Evolutionary conservation across 2,113 vertebrate species (phyloP).

Genomic region (Paedocypris sp.): DNA sequence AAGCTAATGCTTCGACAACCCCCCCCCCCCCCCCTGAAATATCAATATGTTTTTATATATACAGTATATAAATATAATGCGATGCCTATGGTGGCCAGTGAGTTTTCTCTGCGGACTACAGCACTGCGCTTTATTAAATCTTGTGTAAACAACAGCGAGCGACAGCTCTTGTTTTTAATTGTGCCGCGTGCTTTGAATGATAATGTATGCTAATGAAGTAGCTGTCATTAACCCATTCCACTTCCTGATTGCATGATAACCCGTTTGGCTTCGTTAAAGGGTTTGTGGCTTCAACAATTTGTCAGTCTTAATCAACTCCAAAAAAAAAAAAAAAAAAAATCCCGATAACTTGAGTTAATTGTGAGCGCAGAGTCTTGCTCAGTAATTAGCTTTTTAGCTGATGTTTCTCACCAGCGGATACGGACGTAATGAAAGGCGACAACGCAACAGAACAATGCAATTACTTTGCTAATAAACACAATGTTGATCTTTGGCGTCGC

Average conservation of each 20-base stretch:
- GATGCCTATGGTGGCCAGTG: too few relatives aligned
- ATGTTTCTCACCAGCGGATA: neutral
- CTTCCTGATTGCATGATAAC: conserved; percentile 2
- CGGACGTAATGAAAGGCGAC: neutral
- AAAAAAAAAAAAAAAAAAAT: neutral
- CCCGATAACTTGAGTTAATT: conserved; percentile 7
- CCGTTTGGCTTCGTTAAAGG: conserved; percentile 3
- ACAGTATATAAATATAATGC: too few relatives aligned
- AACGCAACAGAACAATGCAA: neutral
- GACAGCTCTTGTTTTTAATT: conserved; percentile 2
- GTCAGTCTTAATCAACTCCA: conserved; percentile 23
- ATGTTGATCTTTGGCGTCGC: neutral
- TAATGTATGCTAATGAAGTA: conserved; percentile 12
- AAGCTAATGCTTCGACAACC: neutral
- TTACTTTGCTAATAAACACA: neutral
- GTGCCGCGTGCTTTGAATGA: neutral
- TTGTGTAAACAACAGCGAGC: neutral
- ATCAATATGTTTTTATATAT: too few relatives aligned
- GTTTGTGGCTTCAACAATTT: conserved; percentile 14
- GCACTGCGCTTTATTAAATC: neutral
- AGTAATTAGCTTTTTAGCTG: conserved; percentile 14
- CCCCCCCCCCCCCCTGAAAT: too few relatives aligned
- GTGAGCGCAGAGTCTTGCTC: neutral
- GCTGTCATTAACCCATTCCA: conserved; percentile 7
- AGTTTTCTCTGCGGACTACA: neutral